phyloP scores from a whole-genome alignment of 1,140 invertebrate genomes.

The Adelges cooleyi region DNA sequence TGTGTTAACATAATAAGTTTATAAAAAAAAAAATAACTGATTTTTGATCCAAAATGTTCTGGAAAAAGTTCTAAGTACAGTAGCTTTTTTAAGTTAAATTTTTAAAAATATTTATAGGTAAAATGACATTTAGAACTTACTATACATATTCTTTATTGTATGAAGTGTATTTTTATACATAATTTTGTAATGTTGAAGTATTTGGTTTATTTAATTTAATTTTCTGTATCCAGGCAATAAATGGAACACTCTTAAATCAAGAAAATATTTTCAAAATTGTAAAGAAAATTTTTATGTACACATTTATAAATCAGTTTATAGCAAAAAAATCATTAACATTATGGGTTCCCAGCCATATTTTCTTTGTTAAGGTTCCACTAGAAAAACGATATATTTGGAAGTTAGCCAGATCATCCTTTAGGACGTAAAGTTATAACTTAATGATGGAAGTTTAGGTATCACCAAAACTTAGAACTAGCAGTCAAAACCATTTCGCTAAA shows the following conservation, averaged over 20 bases:
- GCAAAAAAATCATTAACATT: slow-evolving; percentile 11
- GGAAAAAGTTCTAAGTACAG: no score
- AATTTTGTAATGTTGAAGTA: no score
- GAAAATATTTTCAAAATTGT: not conserved
- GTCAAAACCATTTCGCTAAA: slow-evolving; percentile 60
- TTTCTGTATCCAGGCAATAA: no score
- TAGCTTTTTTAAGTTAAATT: no score
- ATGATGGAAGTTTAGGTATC: slow-evolving; percentile 5
- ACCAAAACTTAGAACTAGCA: slow-evolving; percentile 55
- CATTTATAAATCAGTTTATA: not conserved
- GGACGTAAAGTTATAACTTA: slow-evolving; percentile 4
- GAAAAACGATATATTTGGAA: not conserved
- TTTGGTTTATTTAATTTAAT: no score
- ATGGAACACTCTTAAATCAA: slow-evolving; percentile 10
- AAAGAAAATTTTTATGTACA: not conserved
- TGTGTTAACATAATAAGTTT: no score
- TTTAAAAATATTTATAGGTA: no score
- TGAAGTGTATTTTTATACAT: no score
- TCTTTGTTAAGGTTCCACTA: slow-evolving; percentile 5
- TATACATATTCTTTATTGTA: no score
- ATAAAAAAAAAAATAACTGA: no score
- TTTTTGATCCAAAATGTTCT: no score
- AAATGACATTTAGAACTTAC: no score
- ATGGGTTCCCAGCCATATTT: not conserved
- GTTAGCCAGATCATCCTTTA: not conserved